phyloP scores from a whole-genome alignment of 2,113 vertebrate species.

The Hemibagrus wyckioides region DNA sequence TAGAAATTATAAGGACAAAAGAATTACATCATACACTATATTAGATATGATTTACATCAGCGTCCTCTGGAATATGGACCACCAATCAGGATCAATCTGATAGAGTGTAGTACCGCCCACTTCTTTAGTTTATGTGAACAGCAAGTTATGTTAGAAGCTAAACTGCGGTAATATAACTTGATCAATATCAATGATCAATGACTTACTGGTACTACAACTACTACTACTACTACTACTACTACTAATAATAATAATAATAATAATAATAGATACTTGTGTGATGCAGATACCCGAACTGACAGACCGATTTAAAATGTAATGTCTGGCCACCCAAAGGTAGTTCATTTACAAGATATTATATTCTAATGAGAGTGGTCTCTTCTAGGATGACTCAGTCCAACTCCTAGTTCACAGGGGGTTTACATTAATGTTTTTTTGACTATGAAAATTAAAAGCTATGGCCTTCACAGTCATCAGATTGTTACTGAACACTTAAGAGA shows the following conservation, averaged over 20 bases:
- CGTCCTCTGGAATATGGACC: not conserved
- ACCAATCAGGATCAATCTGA: not conserved
- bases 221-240: no score
- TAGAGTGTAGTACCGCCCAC: not conserved
- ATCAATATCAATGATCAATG: not conserved
- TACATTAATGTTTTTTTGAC: not conserved
- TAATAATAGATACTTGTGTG: not conserved
- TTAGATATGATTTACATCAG: not conserved
- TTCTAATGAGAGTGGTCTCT: not conserved
- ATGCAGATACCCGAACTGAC: not conserved
- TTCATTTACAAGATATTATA: not conserved
- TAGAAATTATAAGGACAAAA: not conserved
- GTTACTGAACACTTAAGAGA: not conserved
- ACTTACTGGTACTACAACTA: not conserved
- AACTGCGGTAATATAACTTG: not conserved
- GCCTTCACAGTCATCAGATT: not conserved
- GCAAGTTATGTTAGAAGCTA: not conserved
- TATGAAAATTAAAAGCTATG: not conserved
- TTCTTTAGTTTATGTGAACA: not conserved
- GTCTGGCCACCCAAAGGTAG: not conserved
- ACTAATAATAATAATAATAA: no score
- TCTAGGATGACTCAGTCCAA: not conserved
- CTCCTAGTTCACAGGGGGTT: not conserved
- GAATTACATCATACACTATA: not conserved
- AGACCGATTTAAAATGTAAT: not conserved